Evolutionary conservation across 1,140 invertebrate genomes (phyloP), one percentile per base, ranked within the genome.

Genomic region (Rhysida immarginata): DNA sequence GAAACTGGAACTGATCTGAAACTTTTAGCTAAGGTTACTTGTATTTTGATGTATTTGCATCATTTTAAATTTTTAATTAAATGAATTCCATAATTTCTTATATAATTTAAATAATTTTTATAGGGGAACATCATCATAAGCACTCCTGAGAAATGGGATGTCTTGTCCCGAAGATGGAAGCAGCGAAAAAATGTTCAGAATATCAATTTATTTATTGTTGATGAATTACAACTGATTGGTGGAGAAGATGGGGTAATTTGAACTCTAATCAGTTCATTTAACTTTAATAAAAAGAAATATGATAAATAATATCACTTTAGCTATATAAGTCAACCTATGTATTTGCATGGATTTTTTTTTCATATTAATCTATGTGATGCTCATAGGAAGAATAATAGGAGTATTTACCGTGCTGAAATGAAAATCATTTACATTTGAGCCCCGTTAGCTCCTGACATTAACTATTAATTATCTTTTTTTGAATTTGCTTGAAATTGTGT

Each of bases 111-210:
- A n/a, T n/a, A n/a, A n/a, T n/a, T n/a, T n/a, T n/a, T n/a, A n/a
- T n/a, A n/a, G n/a, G 94, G 89, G 18, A 89, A 98, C 70, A 83
- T 99, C 23, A 86, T 99, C 5, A 84, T 99, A 53, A 87, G 88
- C 16, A 98, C 94, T 0, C 93, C 95, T 1, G 95, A 99, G 62
- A 95, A 96, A 64, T 99, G 96, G 96, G 96, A 99, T 71, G 88
- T 99, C 8, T 71, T 99, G 0, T 99, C 96, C 0, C 76, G 96
- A 58, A 77, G 96, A 58, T 99, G 96, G 96, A 99, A 99, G 67
- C 93, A 98, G 64, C 77, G 96, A 3, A 97, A 97, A 69, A 95
- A 96, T 68, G 94, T 99, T 0, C 95, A 99, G 66, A 96, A 93
- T 64, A 83, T 99, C 2, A 88, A 94, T 59, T 74, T 99, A 1